A percentile compares a stretch with the other conserved stretches of the same genome.
Conservation (phyloP, 1,140 invertebrate species). For the Bilobella aurantiaca region DNA sequence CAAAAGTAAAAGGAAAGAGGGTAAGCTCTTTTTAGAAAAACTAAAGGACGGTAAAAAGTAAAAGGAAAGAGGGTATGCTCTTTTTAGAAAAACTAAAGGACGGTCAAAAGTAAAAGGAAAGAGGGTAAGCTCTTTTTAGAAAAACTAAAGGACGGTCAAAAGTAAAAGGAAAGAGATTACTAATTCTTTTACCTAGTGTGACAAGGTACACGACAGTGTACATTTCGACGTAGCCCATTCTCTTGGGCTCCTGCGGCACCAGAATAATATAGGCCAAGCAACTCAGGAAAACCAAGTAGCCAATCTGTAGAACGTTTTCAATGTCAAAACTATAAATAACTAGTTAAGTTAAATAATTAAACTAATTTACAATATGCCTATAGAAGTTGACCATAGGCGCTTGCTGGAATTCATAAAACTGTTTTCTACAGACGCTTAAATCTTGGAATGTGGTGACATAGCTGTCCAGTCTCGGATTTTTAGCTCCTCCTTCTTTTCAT, state of each 20-base stretch:
- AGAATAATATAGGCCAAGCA: slow-evolving; percentile 86
- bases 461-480: no score
- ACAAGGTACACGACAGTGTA: slow-evolving; percentile 84
- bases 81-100: no score
- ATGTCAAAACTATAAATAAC: no score
- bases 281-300: slow-evolving; percentile 82
- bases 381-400: slow-evolving; percentile 97
- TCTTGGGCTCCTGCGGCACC: slow-evolving; percentile 63
- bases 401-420: slow-evolving; percentile 94
- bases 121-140: no score
- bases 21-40: no score
- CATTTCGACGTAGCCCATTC: slow-evolving; percentile 69
- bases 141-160: no score
- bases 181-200: slow-evolving; percentile 57
- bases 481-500: neutral
- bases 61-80: no score
- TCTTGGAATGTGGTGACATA: slow-evolving; percentile 36
- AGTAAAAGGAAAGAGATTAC: no score
- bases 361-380: slow-evolving; percentile 75
- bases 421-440: slow-evolving; percentile 55
- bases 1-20: no score
- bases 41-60: no score
- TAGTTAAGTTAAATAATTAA: neutral
- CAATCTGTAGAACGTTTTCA: no score
- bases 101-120: no score